Evolutionary conservation across 2,888 invertebrate species (phyloP), one percentile per base, ranked within the genome.

Genomic region (Eupithecia centaureata): DNA sequence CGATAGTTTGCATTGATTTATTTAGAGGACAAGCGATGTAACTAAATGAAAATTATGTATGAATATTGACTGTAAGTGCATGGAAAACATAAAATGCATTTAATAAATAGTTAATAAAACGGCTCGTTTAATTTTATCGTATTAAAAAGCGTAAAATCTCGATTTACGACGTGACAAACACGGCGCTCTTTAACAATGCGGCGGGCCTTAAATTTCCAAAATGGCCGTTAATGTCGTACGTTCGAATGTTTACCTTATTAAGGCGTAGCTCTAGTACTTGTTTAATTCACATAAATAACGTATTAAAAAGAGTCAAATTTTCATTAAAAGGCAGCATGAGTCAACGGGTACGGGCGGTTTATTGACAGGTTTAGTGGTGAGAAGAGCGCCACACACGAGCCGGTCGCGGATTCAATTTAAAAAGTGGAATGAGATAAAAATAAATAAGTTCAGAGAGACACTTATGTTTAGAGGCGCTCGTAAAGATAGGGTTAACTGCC

Each of bases 401-500:
- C 91, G 89, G 86, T 81, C 85, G 80, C 82, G 88, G 87, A 90
- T 91, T 92, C 92, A 92, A 92, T 92, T 93, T 92, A 91, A 93
- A 92, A 91, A 90, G 86, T 87, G 87, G 88, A 92, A 92, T 91
- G 91, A 91, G 91, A 92, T 90, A 91, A 92, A 91, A 91, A 93
- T 92, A 93, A 92, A 92, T 92, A 92, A 92, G 90, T 89, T 89
- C 82, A 83, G 86, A 88, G 86, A 91, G 92, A 93, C 93, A 91
- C 92, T 92, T 91, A 92, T 91, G 93, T 92, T 92, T 92, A 91
- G 92, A 91, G 92, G 80, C 86, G 87, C 80, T 88, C 92, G 88
- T 93, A 93, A 92, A 93, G 92, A 93, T 92, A 92, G 92, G 92
- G 92, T 91, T 91, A 92, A 93, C 92, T 91, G 92, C 88, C 86